Base-by-base conservation (phyloP, 2,113 vertebrate genomes). In the Notarius lentiginosus region DNA sequence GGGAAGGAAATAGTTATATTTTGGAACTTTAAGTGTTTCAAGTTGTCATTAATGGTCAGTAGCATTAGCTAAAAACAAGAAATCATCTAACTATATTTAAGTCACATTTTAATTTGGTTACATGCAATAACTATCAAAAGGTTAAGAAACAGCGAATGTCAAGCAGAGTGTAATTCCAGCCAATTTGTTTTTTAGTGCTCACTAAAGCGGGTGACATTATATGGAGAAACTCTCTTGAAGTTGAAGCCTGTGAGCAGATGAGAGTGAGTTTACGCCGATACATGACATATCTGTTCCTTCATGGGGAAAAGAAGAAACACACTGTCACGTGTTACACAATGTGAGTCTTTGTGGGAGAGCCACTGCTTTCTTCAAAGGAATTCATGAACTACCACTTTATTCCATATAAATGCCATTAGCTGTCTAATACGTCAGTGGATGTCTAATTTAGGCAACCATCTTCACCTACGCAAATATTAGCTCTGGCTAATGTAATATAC, bases 391-490 rank as follows among this genome's bases (percentile, higher is more conserved):
- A 76, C 53, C 30, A 12, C 66, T 66, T 22, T 81, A 90, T 60
- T 88, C 15, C 63, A 47, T 86, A 86, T 90, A 88, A 86, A 88
- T 86, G 83, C 30, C 41, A 70, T 53, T 30, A 79, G 70, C 41
- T 70, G 75, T 88, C 86, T 34, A 81, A 81, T 79, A 80, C 75
- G 65, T 79, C 18, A n/a, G 86, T 75, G 73, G 81, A 88, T 88
- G 84, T 84, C 55, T 84, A 80, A 84, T 88, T 88, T 88, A 89
- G 72, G 86, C 72, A 75, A 87, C 77, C 86, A 27, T 87, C 79
- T 87, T 87, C 80, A 88, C 84, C 84, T 83, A 83, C 53, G 85
- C 73, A 89, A 89, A 86, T 88, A 88, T 88, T 86, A 75, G 49
- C 73, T 87, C 87, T 88, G 89, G 89, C 79, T 72, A 83, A 72